phyloP scores from a whole-genome alignment of 2,113 vertebrate species.

The Grammomys dolichurus region DNA sequence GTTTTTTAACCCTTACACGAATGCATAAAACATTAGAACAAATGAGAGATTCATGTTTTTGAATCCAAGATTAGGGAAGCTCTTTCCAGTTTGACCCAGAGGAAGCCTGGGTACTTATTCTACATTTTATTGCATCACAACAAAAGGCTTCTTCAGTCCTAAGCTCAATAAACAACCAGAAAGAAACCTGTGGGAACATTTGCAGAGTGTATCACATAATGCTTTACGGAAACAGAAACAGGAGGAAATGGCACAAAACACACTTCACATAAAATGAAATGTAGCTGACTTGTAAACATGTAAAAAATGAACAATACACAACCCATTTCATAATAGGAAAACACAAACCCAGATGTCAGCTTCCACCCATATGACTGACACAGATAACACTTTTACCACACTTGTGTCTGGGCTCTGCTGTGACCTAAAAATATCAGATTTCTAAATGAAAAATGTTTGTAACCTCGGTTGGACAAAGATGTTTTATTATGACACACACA shows the following conservation, averaged over 20 bases:
- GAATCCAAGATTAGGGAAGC: background rate
- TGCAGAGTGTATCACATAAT: background rate
- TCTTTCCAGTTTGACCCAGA: constrained; percentile 48
- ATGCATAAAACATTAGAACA: constrained; percentile 44
- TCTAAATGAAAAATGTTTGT: constrained; percentile 1
- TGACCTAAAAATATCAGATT: background rate
- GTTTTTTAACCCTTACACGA: background rate
- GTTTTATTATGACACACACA: background rate
- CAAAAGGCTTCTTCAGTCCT: background rate
- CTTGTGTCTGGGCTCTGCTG: background rate
- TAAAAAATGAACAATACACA: background rate
- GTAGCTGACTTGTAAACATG: background rate
- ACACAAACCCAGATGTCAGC: constrained; percentile 11
- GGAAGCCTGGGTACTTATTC: background rate
- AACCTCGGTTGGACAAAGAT: background rate
- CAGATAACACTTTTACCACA: background rate
- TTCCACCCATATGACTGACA: background rate
- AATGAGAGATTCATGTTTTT: background rate
- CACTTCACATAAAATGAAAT: constrained; percentile 40
- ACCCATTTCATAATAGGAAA: constrained; percentile 44
- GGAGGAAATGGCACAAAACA: background rate
- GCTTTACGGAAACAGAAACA: constrained; percentile 23
- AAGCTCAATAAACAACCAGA: constrained; percentile 41
- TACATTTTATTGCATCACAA: constrained; percentile 32
- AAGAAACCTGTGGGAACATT: background rate